Evolutionary conservation across 2,888 invertebrate species (phyloP), one percentile per base, ranked within the genome.

Genomic region (Eupithecia insigniata): DNA sequence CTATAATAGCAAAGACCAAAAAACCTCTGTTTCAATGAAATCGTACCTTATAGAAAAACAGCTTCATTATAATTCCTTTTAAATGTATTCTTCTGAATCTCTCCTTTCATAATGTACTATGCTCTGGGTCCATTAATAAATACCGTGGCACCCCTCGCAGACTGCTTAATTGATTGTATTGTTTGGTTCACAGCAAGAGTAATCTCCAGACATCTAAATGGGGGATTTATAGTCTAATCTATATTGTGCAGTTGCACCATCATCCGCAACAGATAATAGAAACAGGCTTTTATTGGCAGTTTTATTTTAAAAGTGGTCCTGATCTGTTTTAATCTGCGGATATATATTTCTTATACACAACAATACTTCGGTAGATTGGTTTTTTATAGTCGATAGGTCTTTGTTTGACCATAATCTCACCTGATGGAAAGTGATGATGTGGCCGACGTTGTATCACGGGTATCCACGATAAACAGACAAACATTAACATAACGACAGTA

Each of bases 201-300:
- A 75, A 79, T 79, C 79, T 72, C 76, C 79, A 79, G 79, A 79
- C 78, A 76, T 79, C 79, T 78, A 64, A 79, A 79, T 79, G 74
- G 77, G 70, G 67, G 71, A 70, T 75, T 72, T 75, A 72, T 69
- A 67, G 68, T 46, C 65, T 73, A 61, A 73, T 71, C 70, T 69
- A 43, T n/a, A 68, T 67, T 30, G 10, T 72, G 74, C 71, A 72
- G 69, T 74, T 67, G 69, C 71, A 69, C 55, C 74, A 69, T 69
- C 74, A 69, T 69, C 46, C 46, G 30, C 62, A 71, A 74, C 70
- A 69, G 69, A 67, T 67, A 71, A 22, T n/a, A 51, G 69, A 69
- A 67, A 71, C 71, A 62, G 22, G n/a, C 12, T n/a, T 2, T 7
- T 7, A 18, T n/a, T 10, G 30, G 22, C 8, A 36, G 62, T 34